Evolutionary conservation across 2,797 vertebrate genomes (phyloP), one percentile per base, ranked within the genome.

Genomic region (Hafferia zeledoni): DNA sequence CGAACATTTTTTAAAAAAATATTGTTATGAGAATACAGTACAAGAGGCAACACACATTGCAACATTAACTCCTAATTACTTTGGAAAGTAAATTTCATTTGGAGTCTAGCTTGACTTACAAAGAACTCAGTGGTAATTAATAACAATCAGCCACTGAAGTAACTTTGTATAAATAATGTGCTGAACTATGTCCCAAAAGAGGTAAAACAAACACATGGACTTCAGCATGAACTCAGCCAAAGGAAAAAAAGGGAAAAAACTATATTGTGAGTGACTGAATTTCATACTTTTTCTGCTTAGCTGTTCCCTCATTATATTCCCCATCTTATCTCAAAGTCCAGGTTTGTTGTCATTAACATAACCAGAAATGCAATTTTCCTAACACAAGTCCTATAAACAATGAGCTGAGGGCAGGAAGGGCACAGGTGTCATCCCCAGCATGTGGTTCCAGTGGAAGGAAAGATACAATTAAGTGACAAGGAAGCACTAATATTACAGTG

Each of bases 61-160:
- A 92, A 87, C 89, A 88, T 95, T 93, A 96, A 96, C 89, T 95
- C 80, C 83, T 93, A 94, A 94, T 95, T 94, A 83, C 90, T 90
- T 93, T 69, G 67, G 80, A 96, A 95, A 95, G 31, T 27, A 70
- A 71, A 92, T 94, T 96, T 94, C 83, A 77, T 89, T 90, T 59
- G 30, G 67, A 96, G 88, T 94, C 85, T 76, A 87, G 83, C 63
- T 80, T 93, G 83, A 93, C 75, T 94, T 93, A 61, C 96, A 96
- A 95, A 90, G 94, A 95, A 96, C 96, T 96, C 91, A 70, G 68
- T 94, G 93, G 98, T 98, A 98, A 99, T 99, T 99, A 99, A 99
- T 98, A 96, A 97, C 97, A 98, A 98, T 98, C 97, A 97, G 96
- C 98, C 94, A 96, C 93, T 97, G 95, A 96, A 98, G 97, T 96